These are phyloP conservation scores for Eupeodes latifasciatus DNA, from an alignment of 2,888 invertebrate genomes.

Conservation along the genomic window DNA sequence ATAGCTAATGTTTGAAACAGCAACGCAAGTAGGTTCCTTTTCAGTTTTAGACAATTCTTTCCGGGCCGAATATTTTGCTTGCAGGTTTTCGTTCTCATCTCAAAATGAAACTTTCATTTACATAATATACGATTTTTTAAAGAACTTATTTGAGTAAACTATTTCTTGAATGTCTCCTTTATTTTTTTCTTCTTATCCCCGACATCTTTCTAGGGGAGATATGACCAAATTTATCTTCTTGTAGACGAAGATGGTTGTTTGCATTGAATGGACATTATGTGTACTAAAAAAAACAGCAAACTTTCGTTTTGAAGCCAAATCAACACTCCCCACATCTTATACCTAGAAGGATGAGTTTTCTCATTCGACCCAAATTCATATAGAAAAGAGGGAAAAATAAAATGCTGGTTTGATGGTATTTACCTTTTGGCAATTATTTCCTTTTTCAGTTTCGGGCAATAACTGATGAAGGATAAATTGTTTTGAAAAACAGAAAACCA, in stretches of 20 bases:
- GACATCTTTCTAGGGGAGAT: slow-evolving; percentile 27
- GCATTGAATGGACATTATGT: slow-evolving; percentile 48
- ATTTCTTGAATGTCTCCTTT: slow-evolving; percentile 39
- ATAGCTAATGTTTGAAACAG: slow-evolving; percentile 16
- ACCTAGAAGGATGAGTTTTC: slow-evolving; percentile 51
- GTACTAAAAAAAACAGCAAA: slow-evolving; percentile 17
- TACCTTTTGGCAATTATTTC: slow-evolving; percentile 68
- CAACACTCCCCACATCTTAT: not conserved
- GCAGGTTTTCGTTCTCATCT: slow-evolving; percentile 22
- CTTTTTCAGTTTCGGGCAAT: slow-evolving; percentile 28
- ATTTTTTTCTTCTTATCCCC: slow-evolving; percentile 27
- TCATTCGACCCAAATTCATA: slow-evolving; percentile 65
- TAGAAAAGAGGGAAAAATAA: slow-evolving; percentile 30
- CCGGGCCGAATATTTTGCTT: slow-evolving; percentile 26
- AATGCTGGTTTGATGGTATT: slow-evolving; percentile 33
- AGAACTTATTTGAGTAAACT: slow-evolving; percentile 61
- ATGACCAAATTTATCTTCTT: slow-evolving; percentile 47
- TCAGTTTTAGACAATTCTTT: slow-evolving; percentile 32
- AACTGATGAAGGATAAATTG: slow-evolving; percentile 47
- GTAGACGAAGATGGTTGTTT: slow-evolving; percentile 44
- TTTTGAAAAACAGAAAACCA: slow-evolving; percentile 41
- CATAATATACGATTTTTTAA: slow-evolving; percentile 41
- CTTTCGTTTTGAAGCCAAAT: slow-evolving; percentile 34
- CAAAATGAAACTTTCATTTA: slow-evolving; percentile 45
- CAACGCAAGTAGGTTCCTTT: not conserved